A percentile compares a stretch with the other conserved stretches of the same genome.
phyloP scores from a whole-genome alignment of 2,888 invertebrate genomes.

The Gortyna flavago region DNA sequence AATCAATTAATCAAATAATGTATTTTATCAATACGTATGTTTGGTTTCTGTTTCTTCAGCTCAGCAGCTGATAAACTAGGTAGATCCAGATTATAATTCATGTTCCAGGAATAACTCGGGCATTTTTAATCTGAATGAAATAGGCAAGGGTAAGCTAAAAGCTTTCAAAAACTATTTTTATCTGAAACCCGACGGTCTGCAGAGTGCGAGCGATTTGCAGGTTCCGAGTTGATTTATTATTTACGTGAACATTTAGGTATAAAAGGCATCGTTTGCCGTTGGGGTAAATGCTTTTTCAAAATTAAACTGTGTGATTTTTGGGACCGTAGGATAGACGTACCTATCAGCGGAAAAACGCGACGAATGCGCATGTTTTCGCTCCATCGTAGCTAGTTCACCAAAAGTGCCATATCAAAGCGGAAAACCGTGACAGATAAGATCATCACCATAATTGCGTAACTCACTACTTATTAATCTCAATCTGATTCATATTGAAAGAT shows the following conservation, averaged over 20 bases:
- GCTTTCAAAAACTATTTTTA: conserved; percentile 32
- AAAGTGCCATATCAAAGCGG: background rate
- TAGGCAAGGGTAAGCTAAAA: conserved; percentile 15
- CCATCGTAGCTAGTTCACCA: background rate
- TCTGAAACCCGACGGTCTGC: background rate
- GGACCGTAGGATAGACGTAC: too few relatives aligned
- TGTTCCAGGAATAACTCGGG: conserved; percentile 29
- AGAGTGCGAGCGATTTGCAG: background rate
- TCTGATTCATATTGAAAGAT: too few relatives aligned
- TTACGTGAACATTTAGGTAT: conserved; percentile 21
- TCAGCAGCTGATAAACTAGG: conserved; percentile 30
- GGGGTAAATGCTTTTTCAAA: background rate
- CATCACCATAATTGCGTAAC: background rate
- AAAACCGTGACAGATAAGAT: background rate
- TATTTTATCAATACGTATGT: conserved; percentile 3
- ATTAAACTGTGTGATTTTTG: background rate
- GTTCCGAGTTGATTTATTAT: conserved; percentile 22
- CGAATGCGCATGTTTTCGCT: background rate
- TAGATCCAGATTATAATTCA: conserved; percentile 33
- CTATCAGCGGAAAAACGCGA: background rate
- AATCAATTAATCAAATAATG: too few relatives aligned
- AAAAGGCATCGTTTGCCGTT: background rate
- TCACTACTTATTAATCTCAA: too few relatives aligned
- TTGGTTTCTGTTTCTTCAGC: conserved; percentile 14
- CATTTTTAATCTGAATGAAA: conserved; percentile 26